Conservation (phyloP, 1,140 invertebrate species). For the Zaprionus kolodkinae region DNA sequence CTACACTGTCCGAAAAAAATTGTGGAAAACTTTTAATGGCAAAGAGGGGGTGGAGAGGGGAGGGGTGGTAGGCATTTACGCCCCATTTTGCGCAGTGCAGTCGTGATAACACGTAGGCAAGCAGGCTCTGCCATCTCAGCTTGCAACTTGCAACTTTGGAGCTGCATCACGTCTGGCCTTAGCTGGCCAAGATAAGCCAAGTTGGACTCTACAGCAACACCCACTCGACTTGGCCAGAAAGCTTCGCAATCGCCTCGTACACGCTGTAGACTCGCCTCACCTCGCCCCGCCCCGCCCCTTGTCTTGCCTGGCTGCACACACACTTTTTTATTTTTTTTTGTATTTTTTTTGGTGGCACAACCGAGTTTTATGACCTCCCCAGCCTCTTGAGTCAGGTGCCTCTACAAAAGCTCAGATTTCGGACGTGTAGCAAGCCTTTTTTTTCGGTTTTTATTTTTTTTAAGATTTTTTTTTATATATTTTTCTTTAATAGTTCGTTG, state of each 20-base stretch:
- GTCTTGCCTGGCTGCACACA: conserved; percentile 37
- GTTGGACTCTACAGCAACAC: conserved; percentile 56
- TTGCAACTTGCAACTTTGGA: conserved; percentile 30
- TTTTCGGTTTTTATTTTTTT: not conserved
- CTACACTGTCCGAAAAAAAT: conserved; percentile 32
- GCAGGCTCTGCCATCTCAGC: conserved; percentile 32
- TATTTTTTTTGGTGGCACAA: conserved; percentile 71
- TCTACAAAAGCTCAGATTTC: conserved; percentile 70
- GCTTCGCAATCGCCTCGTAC: not conserved
- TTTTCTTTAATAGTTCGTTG: conserved; percentile 48
- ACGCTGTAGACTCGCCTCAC: conserved; percentile 15
- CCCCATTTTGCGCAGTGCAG: conserved; percentile 37
- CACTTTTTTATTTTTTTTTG: conserved; percentile 47
- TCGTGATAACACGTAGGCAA: conserved; percentile 80
- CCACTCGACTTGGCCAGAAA: conserved; percentile 53
- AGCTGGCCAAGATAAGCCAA: conserved; percentile 37
- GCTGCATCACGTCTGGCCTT: conserved; percentile 42
- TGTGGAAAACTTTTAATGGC: not conserved
- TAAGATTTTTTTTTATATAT: conserved; percentile 25
- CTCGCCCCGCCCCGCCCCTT: conserved; percentile 18
- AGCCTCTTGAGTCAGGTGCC: conserved; percentile 71
- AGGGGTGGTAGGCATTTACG: conserved; percentile 1
- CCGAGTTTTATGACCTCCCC: conserved; percentile 74
- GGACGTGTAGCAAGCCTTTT: conserved; percentile 31
- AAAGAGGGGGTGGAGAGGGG: not conserved